phyloP scores from a whole-genome alignment of 2,113 vertebrate genomes.

The Siniperca chuatsi region DNA sequence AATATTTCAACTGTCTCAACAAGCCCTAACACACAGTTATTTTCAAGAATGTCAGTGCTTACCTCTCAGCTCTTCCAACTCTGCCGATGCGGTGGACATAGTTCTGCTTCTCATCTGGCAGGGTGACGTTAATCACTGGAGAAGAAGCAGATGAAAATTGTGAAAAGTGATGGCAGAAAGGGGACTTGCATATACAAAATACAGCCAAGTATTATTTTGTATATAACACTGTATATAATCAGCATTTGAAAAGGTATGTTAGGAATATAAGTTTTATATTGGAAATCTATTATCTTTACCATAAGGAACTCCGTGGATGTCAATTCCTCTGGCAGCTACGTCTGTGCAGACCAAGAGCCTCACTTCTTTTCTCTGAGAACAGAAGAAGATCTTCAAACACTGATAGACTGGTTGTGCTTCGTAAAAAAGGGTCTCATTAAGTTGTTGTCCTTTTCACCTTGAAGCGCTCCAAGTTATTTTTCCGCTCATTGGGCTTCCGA shows the following conservation, averaged over 20 bases:
- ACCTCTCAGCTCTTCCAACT: slow-evolving; percentile 98
- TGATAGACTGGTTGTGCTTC: not conserved
- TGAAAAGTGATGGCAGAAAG: not conserved
- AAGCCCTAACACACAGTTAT: not conserved
- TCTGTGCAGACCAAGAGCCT: slow-evolving; percentile 96
- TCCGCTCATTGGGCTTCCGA: slow-evolving; percentile 96
- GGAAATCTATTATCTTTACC: slow-evolving; percentile 78
- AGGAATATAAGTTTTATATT: not conserved
- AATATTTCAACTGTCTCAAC: not conserved
- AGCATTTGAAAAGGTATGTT: not conserved
- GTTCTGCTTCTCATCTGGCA: slow-evolving; percentile 99
- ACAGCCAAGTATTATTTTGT: not conserved
- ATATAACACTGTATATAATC: not conserved
- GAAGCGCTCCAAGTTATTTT: slow-evolving; percentile 96
- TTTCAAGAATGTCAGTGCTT: not conserved
- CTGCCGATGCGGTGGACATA: slow-evolving; percentile 98
- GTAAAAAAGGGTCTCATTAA: not conserved
- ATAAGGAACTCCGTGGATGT: slow-evolving; percentile 94
- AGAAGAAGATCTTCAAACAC: slow-evolving; percentile 7
- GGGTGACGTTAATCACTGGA: slow-evolving; percentile 96
- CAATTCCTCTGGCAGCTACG: slow-evolving; percentile 97
- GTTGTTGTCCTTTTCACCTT: slow-evolving; percentile 86
- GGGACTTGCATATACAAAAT: not conserved
- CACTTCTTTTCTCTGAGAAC: slow-evolving; percentile 91
- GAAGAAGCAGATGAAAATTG: not conserved